Conservation (phyloP, 2,888 invertebrate genomes). For the Catocala fraxini region DNA sequence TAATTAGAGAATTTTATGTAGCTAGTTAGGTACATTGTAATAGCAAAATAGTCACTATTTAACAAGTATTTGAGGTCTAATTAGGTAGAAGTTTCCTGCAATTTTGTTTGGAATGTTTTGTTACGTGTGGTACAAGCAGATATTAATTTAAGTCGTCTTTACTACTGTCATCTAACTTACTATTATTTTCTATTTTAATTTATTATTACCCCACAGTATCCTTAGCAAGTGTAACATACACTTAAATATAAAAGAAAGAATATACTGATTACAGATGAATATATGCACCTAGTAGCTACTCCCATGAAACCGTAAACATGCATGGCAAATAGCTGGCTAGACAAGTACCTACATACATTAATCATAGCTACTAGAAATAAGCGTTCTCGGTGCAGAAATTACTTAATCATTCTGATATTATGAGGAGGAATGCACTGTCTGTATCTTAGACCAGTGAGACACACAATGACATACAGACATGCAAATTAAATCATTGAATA, state of each 20-base stretch:
- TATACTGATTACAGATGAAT: neutral
- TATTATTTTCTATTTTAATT: no score
- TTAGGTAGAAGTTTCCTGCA: neutral
- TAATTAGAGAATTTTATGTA: conserved; percentile 5
- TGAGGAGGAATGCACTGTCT: conserved; percentile 7
- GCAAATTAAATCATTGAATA: no score
- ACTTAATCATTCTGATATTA: conserved; percentile 18
- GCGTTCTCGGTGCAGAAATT: conserved; percentile 13
- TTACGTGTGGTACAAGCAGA: neutral
- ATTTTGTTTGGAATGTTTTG: neutral
- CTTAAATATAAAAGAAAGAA: no score
- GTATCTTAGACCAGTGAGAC: neutral
- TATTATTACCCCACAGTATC: no score
- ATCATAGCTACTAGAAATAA: conserved; percentile 21
- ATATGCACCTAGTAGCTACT: neutral
- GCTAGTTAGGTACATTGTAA: neutral
- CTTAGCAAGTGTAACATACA: no score
- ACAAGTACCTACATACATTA: conserved; percentile 12
- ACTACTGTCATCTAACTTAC: no score
- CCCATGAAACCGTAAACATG: conserved; percentile 13
- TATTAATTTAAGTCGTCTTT: no score
- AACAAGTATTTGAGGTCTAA: neutral
- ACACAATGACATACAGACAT: neutral
- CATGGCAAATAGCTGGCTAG: conserved; percentile 16
- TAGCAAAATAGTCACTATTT: neutral